Evolutionary conservation across 2,797 vertebrate genomes (phyloP), one percentile per base, ranked within the genome.

Genomic region (Hybognathus amarus): DNA sequence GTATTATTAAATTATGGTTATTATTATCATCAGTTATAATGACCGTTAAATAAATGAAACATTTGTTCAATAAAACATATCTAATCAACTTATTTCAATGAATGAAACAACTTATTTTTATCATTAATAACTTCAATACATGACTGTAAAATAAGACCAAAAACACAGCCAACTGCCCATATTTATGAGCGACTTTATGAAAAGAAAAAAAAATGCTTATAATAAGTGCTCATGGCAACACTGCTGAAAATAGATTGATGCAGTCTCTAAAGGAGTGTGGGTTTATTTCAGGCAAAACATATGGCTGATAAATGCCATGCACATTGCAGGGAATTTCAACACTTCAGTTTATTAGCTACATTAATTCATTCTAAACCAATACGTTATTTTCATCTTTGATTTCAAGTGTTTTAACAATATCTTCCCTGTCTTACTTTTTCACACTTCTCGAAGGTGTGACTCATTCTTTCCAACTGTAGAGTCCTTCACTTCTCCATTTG

Each of bases 401-500:
- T 79, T 59, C 11, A 82, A 75, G 78, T 17, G 47, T 74, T 54
- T 79, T 61, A 70, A 66, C 54, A 6, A 52, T 63, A 45, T 67
- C 50, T 74, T 63, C 54, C 54, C 3, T 71, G 33, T 83, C 54
- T 74, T 54, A 36, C 27, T 38, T 68, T 66, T 67, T 66, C 68
- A 66, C 75, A 79, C 69, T 74, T 80, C 50, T 40, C 2, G 1
- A 80, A 76, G 79, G 77, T 76, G 69, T 87, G 83, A 85, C 66
- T 85, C 84, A 87, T 80, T 68, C 22, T 77, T 66, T 80, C 80
- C 47, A 54, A 42, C 73, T 69, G 76, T 74, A 45, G 63, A 66
- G 80, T 83, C 50, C 73, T 83, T 83, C 40, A 70, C 52, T n/a
- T 68, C 47, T 63, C 74, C 66, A 78, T 83, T 71, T 63, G 75